These are phyloP conservation scores for Hycleus phaleratus DNA, from an alignment of 1,140 invertebrate species.

Conservation along the genomic window DNA sequence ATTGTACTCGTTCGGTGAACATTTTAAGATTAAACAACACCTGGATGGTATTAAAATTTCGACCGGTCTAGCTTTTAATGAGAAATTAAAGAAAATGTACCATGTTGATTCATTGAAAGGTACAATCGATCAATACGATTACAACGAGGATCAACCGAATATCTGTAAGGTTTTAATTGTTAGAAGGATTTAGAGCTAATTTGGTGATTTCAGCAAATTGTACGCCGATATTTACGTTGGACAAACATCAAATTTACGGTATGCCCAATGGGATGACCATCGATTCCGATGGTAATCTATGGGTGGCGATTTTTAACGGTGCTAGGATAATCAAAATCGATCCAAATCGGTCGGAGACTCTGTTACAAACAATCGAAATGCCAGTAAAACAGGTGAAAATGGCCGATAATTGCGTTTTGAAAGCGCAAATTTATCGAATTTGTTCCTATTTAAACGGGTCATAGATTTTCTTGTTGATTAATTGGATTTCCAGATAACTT, in stretches of 20 bases:
- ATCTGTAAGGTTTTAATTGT: constrained; percentile 54
- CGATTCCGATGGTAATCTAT: constrained; percentile 54
- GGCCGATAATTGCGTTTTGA: background rate
- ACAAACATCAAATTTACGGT: constrained; percentile 31
- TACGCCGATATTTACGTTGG: constrained; percentile 10
- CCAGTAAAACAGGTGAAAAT: constrained; percentile 20
- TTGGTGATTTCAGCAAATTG: background rate
- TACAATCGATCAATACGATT: constrained; percentile 64
- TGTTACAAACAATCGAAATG: constrained; percentile 23
- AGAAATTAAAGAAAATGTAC: constrained; percentile 58
- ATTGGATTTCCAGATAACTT: constrained; percentile 42
- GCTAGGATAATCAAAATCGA: constrained; percentile 28
- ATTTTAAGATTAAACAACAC: constrained; percentile 20
- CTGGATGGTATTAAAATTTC: constrained; percentile 55
- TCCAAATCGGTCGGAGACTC: constrained; percentile 31
- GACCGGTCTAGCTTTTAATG: constrained; percentile 73
- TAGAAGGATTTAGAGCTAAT: background rate
- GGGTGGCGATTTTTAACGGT: constrained; percentile 51
- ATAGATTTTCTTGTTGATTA: background rate
- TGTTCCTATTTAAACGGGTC: background rate
- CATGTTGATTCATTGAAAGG: constrained; percentile 63
- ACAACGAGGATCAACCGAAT: constrained; percentile 55
- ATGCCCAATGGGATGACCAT: constrained; percentile 63
- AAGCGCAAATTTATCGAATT: too few relatives aligned
- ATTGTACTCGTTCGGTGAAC: constrained; percentile 43